Evolutionary conservation across 2,797 vertebrate genomes (phyloP).

Genomic region (Sebastes variabilis): DNA sequence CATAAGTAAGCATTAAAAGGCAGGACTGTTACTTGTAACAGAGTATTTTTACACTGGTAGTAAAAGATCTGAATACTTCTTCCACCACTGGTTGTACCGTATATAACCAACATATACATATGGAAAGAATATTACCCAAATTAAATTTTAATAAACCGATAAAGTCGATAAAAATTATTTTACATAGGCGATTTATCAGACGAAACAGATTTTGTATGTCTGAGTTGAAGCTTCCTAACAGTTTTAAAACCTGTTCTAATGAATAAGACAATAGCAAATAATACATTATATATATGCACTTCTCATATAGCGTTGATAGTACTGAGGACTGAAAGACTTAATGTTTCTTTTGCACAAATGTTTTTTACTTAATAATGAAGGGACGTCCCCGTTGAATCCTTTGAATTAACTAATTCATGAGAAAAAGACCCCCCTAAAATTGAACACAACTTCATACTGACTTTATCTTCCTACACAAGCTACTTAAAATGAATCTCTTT

Average conservation of each 20-base stretch:
- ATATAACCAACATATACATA: too few species aligned
- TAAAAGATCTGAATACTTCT: too few species aligned
- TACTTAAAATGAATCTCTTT: background rate
- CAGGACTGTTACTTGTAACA: too few species aligned
- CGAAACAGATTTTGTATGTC: background rate
- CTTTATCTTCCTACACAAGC: background rate
- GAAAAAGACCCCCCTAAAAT: background rate
- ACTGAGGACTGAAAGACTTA: background rate
- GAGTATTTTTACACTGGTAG: too few species aligned
- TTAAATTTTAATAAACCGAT: background rate
- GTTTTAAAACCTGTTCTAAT: constrained; percentile 7
- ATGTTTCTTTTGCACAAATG: background rate
- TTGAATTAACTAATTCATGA: background rate
- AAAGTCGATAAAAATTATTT: background rate
- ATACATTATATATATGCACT: background rate
- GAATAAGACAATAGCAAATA: background rate
- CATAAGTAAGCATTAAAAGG: too few species aligned
- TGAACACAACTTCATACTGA: background rate
- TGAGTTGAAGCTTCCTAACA: background rate
- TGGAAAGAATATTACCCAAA: background rate
- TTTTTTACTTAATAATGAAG: background rate
- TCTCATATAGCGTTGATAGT: background rate
- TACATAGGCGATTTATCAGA: background rate
- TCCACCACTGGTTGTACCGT: background rate
- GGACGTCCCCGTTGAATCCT: background rate